Evolutionary conservation across 1,140 invertebrate genomes (phyloP), one percentile per base, ranked within the genome.

Genomic region (Bathynomus jamesi): DNA sequence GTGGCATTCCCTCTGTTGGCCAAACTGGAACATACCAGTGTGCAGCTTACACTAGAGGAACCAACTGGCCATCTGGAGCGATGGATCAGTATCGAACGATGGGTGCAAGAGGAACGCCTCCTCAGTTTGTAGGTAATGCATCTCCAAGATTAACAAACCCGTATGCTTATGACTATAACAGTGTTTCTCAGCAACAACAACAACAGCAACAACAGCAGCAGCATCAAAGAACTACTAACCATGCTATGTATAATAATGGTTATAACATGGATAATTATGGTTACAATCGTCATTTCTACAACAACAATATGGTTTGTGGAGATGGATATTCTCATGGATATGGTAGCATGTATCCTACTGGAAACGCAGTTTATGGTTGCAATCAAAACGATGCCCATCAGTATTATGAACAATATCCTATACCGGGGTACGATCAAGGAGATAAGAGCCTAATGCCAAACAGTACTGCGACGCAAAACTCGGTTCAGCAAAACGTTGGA

Each of bases 181-280:
- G 32, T 61, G 46, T 46, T 7, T 11, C 28, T 13, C 62, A 71
- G 60, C 67, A 69, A 32, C 67, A 70, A 46, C 79, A 89, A 89
- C 76, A 88, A 88, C 3, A 81, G 72, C 72, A 88, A 87, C 7
- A 91, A 88, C 72, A 90, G 87, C 80, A 87, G 89, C 2, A 87
- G 17, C 75, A 78, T 32, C 66, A 76, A 25, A 53, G 40, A 53
- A 53, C 40, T 11, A 21, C 11, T 53, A 53, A 5, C 21, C 40
- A 53, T 21, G 21, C 21, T 53, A 72, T 76, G 75, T 75, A 78
- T 66, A 72, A 75, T 60, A 69, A 71, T 32, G 67, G 74, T 8
- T 78, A 74, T 21, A 28, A 46, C 5, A 78, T 74, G 72, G 75
- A 78, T 28, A 68, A 67, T 17, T 76, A 76, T 53, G 70, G 46